Evolutionary conservation across 2,797 vertebrate genomes (phyloP).

Genomic region (Steatocranus sp.): DNA sequence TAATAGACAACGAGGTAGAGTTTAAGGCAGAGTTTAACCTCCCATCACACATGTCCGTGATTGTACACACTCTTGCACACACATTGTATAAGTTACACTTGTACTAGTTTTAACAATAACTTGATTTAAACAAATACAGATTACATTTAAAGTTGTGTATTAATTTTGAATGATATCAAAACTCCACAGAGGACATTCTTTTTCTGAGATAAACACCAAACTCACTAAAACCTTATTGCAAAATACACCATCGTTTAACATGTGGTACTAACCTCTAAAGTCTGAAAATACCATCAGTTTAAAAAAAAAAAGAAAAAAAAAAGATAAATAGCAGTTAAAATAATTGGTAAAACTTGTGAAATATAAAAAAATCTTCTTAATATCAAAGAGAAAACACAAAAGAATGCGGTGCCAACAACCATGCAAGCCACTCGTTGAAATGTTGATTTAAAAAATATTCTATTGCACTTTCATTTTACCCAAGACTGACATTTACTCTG

Average conservation of each 20-base stretch:
- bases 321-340: not conserved
- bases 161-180: not conserved
- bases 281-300: not conserved
- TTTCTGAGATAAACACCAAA: not conserved
- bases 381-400: not conserved
- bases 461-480: conserved; percentile 24
- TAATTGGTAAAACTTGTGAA: not conserved
- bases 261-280: not conserved
- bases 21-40: conserved; percentile 75
- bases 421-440: conserved; percentile 6
- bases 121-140: not conserved
- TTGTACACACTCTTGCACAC: not conserved
- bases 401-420: conserved; percentile 22
- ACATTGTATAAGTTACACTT: not conserved
- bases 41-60: conserved; percentile 12
- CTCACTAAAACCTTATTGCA: not conserved
- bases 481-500: conserved; percentile 66
- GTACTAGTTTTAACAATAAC: not conserved
- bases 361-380: not conserved
- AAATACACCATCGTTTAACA: not conserved
- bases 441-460: not conserved
- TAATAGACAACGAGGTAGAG: conserved; percentile 86
- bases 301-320: too few relatives aligned
- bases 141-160: not conserved
- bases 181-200: not conserved